These are phyloP conservation scores for Doris montereyensis DNA, from an alignment of 2,888 invertebrate species.

Conservation along the genomic window DNA sequence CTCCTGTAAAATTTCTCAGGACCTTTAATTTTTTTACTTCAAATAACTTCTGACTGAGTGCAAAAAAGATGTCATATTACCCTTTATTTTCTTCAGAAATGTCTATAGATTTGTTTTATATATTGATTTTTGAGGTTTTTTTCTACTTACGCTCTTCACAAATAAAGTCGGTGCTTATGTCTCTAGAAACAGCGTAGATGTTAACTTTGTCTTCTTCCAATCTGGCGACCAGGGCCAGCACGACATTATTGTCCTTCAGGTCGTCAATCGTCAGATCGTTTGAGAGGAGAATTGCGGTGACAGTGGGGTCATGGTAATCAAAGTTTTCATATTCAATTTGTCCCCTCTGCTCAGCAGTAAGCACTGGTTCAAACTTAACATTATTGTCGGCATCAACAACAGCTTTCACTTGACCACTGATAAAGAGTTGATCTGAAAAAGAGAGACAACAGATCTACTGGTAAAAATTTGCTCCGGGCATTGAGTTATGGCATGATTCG, in stretches of 20 bases:
- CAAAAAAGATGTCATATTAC: too few species aligned
- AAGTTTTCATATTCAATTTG: constrained; percentile 24
- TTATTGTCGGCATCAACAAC: neutral
- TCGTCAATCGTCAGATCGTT: neutral
- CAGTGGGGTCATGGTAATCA: neutral
- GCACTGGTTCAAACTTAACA: neutral
- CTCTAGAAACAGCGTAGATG: neutral
- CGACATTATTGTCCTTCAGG: neutral
- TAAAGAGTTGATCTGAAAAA: neutral
- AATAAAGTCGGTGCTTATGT: neutral
- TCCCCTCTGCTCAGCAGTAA: neutral
- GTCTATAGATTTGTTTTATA: too few species aligned
- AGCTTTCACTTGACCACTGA: constrained; percentile 26
- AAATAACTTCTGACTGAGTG: too few species aligned
- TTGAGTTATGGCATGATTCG: too few species aligned
- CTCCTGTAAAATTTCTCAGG: too few species aligned
- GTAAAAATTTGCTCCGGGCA: too few species aligned
- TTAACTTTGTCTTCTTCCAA: neutral
- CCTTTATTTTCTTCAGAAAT: too few species aligned
- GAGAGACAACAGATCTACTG: too few species aligned
- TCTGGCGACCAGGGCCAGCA: neutral
- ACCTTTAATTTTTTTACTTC: too few species aligned
- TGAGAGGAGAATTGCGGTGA: neutral
- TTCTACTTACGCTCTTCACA: constrained; percentile 34
- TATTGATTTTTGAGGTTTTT: too few species aligned